phyloP scores from a whole-genome alignment of 1,140 invertebrate genomes.

The Drosophila sp. region DNA sequence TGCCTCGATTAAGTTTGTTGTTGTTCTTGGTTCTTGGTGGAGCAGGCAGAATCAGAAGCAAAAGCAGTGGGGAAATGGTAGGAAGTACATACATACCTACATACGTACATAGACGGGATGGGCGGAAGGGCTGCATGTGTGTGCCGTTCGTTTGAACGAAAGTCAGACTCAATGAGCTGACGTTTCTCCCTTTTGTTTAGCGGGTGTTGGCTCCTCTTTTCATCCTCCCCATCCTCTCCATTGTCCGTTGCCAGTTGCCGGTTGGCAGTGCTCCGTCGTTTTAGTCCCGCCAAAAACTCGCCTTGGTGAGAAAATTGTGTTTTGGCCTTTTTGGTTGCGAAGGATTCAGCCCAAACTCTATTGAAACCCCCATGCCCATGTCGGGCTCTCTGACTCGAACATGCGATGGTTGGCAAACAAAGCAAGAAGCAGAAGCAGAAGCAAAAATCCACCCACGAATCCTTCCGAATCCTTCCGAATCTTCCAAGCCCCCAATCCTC shows the following conservation, averaged over 20 bases:
- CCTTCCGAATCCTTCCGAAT: neutral
- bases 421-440: slow-evolving; percentile 36
- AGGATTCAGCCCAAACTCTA: slow-evolving; percentile 37
- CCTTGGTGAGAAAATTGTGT: slow-evolving; percentile 74
- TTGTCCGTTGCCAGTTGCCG: neutral
- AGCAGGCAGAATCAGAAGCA: neutral
- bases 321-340: slow-evolving; percentile 77
- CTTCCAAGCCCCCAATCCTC: too few relatives aligned
- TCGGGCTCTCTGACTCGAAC: slow-evolving; percentile 28
- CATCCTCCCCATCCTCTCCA: neutral
- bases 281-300: slow-evolving; percentile 1
- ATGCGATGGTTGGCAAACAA: slow-evolving; percentile 67
- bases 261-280: neutral
- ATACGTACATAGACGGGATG: too few relatives aligned
- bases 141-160: slow-evolving; percentile 27
- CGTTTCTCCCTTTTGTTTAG: slow-evolving; percentile 63
- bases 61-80: neutral
- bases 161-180: slow-evolving; percentile 69
- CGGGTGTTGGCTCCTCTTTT: slow-evolving; percentile 41
- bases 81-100: neutral
- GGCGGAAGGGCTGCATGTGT: neutral
- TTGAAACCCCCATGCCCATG: neutral
- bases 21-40: slow-evolving; percentile 14
- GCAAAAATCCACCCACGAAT: neutral
- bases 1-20: slow-evolving; percentile 40